Conservation (phyloP, 2,797 vertebrate genomes). For the Periophthalmus magnuspinnatus region DNA sequence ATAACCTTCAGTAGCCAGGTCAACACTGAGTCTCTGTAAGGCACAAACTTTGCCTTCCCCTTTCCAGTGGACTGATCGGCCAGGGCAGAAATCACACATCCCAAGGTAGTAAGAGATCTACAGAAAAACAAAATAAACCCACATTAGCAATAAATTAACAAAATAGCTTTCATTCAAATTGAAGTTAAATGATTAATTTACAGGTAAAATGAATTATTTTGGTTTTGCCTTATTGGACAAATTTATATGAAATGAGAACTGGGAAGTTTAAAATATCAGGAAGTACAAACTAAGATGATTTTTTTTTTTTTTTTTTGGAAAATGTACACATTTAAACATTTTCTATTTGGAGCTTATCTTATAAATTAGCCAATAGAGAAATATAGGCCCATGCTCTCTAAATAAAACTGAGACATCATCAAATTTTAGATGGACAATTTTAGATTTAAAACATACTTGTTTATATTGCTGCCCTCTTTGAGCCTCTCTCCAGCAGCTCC, state of each 20-base stretch:
- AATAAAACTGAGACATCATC: background rate
- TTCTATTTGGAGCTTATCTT: too few species aligned
- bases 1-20: constrained; percentile 98
- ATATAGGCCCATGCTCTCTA: background rate
- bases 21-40: constrained; percentile 98
- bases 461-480: constrained; percentile 98
- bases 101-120: constrained; percentile 95
- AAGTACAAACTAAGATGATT: too few species aligned
- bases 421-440: background rate
- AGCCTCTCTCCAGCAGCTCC: constrained; percentile 96
- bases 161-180: background rate
- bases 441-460: constrained; percentile 84
- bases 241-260: too few species aligned
- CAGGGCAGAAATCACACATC: constrained; percentile 95
- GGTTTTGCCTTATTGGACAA: too few species aligned
- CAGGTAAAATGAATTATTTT: too few species aligned
- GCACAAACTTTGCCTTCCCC: constrained; percentile 95
- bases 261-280: too few species aligned
- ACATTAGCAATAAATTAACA: background rate
- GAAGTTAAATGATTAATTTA: too few species aligned
- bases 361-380: background rate
- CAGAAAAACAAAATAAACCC: constrained; percentile 20
- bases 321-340: too few species aligned
- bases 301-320: too few species aligned
- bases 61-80: constrained; percentile 96